Evolutionary conservation across 92 coral and sea anemone genomes (phyloP), one percentile per base, ranked within the genome.

Genomic region (Plumapathes pennacea): DNA sequence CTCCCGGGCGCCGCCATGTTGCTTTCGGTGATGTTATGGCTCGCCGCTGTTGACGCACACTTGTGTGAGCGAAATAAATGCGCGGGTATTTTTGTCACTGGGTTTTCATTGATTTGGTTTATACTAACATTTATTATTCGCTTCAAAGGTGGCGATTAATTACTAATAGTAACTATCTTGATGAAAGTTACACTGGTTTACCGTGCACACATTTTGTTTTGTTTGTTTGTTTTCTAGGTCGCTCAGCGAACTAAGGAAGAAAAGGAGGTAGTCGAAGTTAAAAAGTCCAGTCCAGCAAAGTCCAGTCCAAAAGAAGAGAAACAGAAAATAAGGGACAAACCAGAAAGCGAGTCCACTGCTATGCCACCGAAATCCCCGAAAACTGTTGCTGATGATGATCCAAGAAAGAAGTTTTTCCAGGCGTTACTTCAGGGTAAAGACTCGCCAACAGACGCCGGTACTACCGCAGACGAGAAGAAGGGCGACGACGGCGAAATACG

Each of bases 321-420:
- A 69, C 27, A 69, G 77, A 29, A 67, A 60, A 1, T 69, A 66
- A 3, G 77, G 58, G 3, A 40, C 50, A 27, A 67, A 69, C 48
- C 30, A 6, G 30, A 26, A 49, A 15, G n/a, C 69, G 17, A 25
- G 67, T 30, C 68, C 62, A 4, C 33, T 57, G 10, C 71, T 74
- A 1, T 51, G n/a, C n/a, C n/a, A n/a, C n/a, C n/a, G n/a, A n/a
- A n/a, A n/a, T n/a, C n/a, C n/a, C n/a, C n/a, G n/a, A n/a, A 46
- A 14, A 37, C 82, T 1, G 74, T 68, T 5, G 76, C 61, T 19
- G 52, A 54, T 41, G 96, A 87, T 13, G 63, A 62, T 14, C 90
- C 80, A 39, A 54, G 94, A 18, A 84, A 57, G 58, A 85, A 92
- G 77, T 92, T 92, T 60, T 92, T 92, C 38, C 88, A 84, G 50